Percentiles rank a stretch among this genome's conserved stretches.
Conservation (phyloP, 2,888 invertebrate genomes). For the Omphaloscelis lunosa region DNA sequence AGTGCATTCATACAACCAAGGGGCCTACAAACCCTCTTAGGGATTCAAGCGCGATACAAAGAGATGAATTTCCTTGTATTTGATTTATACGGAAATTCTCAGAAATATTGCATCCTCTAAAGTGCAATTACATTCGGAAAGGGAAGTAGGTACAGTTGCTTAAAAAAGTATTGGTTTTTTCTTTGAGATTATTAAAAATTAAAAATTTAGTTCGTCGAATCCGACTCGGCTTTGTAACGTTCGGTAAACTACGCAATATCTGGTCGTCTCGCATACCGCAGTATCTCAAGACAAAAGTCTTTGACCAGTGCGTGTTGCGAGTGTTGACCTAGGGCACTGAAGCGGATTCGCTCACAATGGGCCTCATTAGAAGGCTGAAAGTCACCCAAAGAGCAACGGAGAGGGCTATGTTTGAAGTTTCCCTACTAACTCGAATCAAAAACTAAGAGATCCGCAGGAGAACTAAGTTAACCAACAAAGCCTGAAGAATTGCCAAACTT, state of each 20-base stretch:
- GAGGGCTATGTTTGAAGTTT: neutral
- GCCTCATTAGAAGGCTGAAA: neutral
- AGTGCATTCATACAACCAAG: conserved; percentile 44
- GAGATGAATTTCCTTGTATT: conserved; percentile 53
- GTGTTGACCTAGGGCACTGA: neutral
- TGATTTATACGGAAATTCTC: conserved; percentile 71
- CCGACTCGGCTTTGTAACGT: neutral
- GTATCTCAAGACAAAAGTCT: too few relatives aligned
- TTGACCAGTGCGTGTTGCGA: neutral
- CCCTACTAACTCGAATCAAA: neutral
- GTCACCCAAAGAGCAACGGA: neutral
- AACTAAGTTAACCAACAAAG: neutral
- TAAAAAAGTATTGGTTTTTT: conserved; percentile 23
- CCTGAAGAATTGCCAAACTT: neutral
- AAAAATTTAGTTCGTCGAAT: neutral
- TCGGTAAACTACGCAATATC: neutral
- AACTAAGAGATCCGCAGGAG: neutral
- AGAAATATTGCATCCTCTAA: conserved; percentile 76
- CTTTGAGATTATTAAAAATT: neutral
- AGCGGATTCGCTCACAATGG: neutral
- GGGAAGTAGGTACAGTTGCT: conserved; percentile 61
- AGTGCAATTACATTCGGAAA: conserved; percentile 75
- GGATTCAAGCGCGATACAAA: conserved; percentile 34
- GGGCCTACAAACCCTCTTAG: conserved; percentile 30
- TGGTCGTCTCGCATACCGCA: neutral